Percentiles rank a stretch among this genome's conserved stretches.
Evolutionary conservation across 2,797 vertebrate genomes (phyloP).

Genomic region (Tympanoctomys barrerae): DNA sequence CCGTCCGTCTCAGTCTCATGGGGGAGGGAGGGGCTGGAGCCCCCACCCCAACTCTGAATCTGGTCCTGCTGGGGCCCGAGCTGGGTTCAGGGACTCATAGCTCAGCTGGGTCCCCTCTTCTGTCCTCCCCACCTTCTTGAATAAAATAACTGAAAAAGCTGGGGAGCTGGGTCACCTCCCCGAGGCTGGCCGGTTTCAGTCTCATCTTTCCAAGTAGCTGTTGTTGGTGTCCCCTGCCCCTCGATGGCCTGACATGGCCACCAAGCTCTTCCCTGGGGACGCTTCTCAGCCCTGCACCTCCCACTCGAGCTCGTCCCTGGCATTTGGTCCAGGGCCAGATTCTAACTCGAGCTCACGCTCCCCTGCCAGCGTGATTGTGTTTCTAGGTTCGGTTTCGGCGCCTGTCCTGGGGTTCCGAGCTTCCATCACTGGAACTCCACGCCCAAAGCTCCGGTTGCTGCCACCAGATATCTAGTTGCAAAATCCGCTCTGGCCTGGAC

Average conservation of each 20-base stretch:
- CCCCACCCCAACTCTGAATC: constrained; percentile 39
- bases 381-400: background rate
- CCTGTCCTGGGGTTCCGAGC: background rate
- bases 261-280: background rate
- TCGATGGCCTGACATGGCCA: fast-evolving
- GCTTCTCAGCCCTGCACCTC: background rate
- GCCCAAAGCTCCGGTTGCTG: background rate
- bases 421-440: background rate
- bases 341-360: background rate
- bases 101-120: constrained; percentile 77
- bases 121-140: constrained; percentile 76
- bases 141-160: constrained; percentile 80
- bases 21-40: constrained; percentile 63
- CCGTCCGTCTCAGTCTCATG: background rate
- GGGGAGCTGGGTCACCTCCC: background rate
- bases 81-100: constrained; percentile 83
- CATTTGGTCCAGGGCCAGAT: background rate
- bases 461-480: fast-evolving
- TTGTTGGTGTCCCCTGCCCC: background rate
- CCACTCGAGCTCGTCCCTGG: background rate
- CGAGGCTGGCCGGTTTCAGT: background rate
- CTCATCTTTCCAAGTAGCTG: background rate
- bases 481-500: background rate
- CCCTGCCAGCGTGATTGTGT: background rate
- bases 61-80: constrained; percentile 81